phyloP scores from a whole-genome alignment of 2,113 vertebrate genomes.

The Acanthisitta chloris region DNA sequence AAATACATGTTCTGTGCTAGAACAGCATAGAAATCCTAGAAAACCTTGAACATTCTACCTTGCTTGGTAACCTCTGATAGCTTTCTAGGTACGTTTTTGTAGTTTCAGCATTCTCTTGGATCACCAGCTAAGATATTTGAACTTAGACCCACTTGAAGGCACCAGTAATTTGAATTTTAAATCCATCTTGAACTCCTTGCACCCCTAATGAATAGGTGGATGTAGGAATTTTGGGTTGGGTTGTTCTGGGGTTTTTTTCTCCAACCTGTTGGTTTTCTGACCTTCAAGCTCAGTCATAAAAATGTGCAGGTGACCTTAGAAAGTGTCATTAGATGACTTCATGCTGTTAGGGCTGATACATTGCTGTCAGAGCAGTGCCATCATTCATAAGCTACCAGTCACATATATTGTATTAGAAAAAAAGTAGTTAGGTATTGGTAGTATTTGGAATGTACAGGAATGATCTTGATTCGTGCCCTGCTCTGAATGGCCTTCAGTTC shows the following conservation, averaged over 20 bases:
- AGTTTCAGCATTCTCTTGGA: background rate
- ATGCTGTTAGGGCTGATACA: background rate
- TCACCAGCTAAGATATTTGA: background rate
- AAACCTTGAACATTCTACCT: background rate
- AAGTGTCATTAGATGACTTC: background rate
- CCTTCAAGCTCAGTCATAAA: background rate
- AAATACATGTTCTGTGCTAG: background rate
- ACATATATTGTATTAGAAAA: background rate
- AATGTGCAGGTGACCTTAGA: background rate
- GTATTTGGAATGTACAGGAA: background rate
- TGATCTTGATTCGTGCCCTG: background rate
- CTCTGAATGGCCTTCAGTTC: background rate
- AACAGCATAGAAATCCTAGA: background rate
- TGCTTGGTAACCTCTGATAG: background rate
- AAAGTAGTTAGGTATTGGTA: background rate
- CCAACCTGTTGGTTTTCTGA: background rate
- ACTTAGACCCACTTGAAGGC: background rate
- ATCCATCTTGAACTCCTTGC: background rate
- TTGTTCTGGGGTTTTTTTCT: background rate
- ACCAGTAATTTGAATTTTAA: background rate
- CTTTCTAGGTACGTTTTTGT: background rate
- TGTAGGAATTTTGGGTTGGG: background rate
- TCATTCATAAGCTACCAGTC: background rate
- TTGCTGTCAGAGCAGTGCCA: background rate
- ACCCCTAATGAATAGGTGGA: background rate